Evolutionary conservation across 2,113 vertebrate species (phyloP), one percentile per base, ranked within the genome.

Genomic region (Prinia subflava): DNA sequence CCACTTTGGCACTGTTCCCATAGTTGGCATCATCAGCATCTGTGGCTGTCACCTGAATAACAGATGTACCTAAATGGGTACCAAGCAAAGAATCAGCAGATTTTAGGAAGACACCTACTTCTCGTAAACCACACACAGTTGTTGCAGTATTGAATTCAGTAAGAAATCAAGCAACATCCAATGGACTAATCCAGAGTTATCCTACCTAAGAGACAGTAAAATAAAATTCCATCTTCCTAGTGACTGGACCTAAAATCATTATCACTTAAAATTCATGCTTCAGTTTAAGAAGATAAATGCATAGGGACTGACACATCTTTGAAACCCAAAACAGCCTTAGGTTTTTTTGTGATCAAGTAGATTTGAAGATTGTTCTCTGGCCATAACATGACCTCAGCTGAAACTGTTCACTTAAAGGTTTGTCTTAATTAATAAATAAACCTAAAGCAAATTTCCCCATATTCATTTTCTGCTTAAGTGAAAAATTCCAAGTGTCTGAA

Each of bases 11-110:
- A 88, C 99, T 99, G 96, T 99, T 99, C 83, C 99, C 99, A 0
- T 99, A 99, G 28, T 98, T 99, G 90, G 98, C 98, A 77, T 99
- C 99, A 87, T 99, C 99, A 9, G 99, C 99, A 14, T 99, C 99
- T 23, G 98, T 98, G 23, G 99, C 99, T 37, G 98, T 99, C 71
- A 99, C 98, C 90, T 98, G 98, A 83, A 98, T 98, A 63, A 99
- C 99, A 94, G 99, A 98, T 68, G 99, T 99, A 80, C 99, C 99
- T 99, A 96, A 49, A 94, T n/a, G 33, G 67, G 20, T 93, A 75
- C 16, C 55, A 94, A 91, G 67, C 12, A 95, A 85, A 68, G 35
- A 83, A 91, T 59, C 75, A 85, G 31, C 15, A 68, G 50, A 60
- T 57, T 90, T 83, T 83, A 91, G 82, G 55, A 35, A 35, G 8